A percentile compares a stretch with the other conserved stretches of the same genome.
Conservation (phyloP, 64 coral and sea anemone species). For the Montipora foliosa region DNA sequence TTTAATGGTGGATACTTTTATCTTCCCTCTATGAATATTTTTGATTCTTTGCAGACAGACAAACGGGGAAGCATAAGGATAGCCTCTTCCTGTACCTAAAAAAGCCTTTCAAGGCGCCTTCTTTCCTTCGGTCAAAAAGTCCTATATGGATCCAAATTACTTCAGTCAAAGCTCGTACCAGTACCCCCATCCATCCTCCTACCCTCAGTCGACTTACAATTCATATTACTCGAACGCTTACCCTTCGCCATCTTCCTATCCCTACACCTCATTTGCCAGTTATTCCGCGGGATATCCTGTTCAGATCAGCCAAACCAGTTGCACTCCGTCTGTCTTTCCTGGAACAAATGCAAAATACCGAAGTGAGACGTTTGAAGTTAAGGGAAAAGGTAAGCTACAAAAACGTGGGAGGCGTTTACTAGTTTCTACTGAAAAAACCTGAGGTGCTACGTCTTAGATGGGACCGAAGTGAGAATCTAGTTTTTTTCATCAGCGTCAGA, state of each 20-base stretch:
- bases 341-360: neutral
- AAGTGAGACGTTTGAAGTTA: conserved; percentile 31
- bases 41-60: neutral
- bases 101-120: neutral
- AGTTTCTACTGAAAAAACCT: no score
- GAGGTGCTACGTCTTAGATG: no score
- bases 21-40: neutral
- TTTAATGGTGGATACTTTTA: no score
- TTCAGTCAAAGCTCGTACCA: neutral
- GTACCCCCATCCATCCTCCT: neutral
- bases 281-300: neutral
- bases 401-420: no score
- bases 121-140: neutral
- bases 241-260: neutral
- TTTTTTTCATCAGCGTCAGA: no score
- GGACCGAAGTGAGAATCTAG: no score
- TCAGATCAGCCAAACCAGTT: neutral
- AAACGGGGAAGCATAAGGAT: neutral
- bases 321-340: neutral
- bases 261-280: neutral
- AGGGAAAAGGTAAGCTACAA: conserved; percentile 11
- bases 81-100: neutral
- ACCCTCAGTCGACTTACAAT: neutral
- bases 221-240: neutral
- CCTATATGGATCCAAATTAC: neutral